phyloP scores from a whole-genome alignment of 2,113 vertebrate genomes.

The Silurus meridionalis region DNA sequence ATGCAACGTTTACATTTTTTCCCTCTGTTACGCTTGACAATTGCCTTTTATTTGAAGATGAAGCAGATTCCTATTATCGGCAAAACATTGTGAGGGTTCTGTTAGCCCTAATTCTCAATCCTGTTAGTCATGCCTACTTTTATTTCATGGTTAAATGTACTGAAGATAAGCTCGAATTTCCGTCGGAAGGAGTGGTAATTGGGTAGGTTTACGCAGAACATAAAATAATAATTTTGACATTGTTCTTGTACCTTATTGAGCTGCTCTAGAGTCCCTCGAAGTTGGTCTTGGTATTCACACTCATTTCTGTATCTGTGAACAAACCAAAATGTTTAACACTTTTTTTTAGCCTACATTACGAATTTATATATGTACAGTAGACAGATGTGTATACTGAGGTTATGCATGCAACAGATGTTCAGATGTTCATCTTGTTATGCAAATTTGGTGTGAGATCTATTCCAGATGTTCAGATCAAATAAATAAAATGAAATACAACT shows the following conservation, averaged over 20 bases:
- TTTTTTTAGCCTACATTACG: background rate
- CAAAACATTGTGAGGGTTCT: background rate
- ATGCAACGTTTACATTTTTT: background rate
- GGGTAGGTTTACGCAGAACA: background rate
- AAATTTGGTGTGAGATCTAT: background rate
- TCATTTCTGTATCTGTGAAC: slow-evolving; percentile 88
- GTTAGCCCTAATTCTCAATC: background rate
- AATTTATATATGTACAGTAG: background rate
- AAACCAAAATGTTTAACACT: background rate
- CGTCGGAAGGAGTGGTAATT: background rate
- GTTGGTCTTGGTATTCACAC: slow-evolving; percentile 85
- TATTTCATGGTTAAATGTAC: background rate
- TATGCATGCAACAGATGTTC: background rate
- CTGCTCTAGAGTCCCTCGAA: slow-evolving; percentile 81
- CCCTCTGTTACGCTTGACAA: background rate
- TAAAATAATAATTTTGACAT: background rate
- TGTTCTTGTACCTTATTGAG: slow-evolving; percentile 88
- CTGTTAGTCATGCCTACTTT: background rate
- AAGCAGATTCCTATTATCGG: background rate
- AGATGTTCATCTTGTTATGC: background rate
- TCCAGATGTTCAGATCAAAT: background rate
- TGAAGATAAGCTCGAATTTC: background rate
- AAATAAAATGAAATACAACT: background rate
- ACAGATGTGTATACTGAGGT: background rate
- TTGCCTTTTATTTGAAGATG: background rate